Conservation (phyloP, 2,888 invertebrate species). For the Galeruca laticollis region DNA sequence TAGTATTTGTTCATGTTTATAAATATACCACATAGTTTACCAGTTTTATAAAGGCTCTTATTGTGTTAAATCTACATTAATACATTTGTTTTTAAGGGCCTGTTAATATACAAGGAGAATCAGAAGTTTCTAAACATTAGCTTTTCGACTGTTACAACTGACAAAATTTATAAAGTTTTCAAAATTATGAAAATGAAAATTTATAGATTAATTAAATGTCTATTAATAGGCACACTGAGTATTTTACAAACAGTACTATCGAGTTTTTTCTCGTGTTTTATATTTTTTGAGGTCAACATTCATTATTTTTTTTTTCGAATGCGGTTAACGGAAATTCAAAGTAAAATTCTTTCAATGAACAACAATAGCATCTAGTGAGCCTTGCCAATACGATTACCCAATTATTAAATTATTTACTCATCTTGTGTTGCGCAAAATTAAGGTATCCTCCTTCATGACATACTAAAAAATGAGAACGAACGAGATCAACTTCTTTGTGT, state of each 20-base stretch:
- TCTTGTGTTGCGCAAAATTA: slow-evolving; percentile 1
- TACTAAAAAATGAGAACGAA: neutral
- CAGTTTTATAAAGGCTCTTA: no score
- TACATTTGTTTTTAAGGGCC: no score
- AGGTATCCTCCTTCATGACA: slow-evolving; percentile 4
- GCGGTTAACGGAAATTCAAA: neutral
- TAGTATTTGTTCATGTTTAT: no score
- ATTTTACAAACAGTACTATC: neutral
- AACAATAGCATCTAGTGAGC: neutral
- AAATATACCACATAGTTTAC: no score
- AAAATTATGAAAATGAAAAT: no score
- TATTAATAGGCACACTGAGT: no score
- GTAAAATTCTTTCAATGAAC: slow-evolving; percentile 2
- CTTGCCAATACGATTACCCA: slow-evolving; percentile 2
- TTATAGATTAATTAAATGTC: no score
- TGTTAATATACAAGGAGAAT: no score
- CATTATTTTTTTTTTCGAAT: neutral
- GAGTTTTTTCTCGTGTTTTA: neutral
- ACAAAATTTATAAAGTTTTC: no score
- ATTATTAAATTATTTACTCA: slow-evolving; percentile 1
- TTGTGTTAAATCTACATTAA: no score
- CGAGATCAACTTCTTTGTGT: slow-evolving; percentile 2
- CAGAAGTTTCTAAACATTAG: no score
- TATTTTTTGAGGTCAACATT: neutral
- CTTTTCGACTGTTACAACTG: no score